These are phyloP conservation scores for Tipula helvola DNA, from an alignment of 2,888 invertebrate genomes.

Conservation along the genomic window DNA sequence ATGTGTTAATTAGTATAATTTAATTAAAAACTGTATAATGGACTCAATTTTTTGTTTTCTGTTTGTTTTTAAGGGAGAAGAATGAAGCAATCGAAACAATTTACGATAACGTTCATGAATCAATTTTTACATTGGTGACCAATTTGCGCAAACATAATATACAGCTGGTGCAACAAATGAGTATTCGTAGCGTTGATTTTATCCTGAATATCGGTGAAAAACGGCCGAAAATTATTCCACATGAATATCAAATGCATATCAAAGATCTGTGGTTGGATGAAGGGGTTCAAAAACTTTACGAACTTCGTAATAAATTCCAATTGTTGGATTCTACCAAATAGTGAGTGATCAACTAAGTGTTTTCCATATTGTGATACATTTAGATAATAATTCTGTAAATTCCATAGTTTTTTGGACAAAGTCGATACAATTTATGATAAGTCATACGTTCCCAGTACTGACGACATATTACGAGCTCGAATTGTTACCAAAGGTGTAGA, in stretches of 20 bases:
- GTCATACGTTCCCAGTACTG: conserved; percentile 57
- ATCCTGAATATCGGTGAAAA: conserved; percentile 41
- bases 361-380: no score
- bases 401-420: conserved; percentile 56
- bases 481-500: conserved; percentile 61
- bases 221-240: background rate
- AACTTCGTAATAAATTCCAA: conserved; percentile 63
- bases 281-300: conserved; percentile 55
- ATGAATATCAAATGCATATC: conserved; percentile 64
- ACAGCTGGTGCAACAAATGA: conserved; percentile 36
- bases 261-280: conserved; percentile 54
- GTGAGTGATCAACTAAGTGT: conserved; percentile 42
- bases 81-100: background rate
- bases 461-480: conserved; percentile 66
- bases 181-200: conserved; percentile 32
- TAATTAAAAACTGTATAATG: no score
- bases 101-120: conserved; percentile 55
- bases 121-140: conserved; percentile 51
- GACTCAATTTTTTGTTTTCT: background rate
- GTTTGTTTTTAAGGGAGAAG: background rate
- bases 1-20: conserved; percentile 28
- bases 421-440: conserved; percentile 48
- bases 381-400: background rate
- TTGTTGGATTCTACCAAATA: conserved; percentile 71
- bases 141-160: conserved; percentile 44